Conservation (phyloP, 2,888 invertebrate genomes). For the Leucophenga maculata region DNA sequence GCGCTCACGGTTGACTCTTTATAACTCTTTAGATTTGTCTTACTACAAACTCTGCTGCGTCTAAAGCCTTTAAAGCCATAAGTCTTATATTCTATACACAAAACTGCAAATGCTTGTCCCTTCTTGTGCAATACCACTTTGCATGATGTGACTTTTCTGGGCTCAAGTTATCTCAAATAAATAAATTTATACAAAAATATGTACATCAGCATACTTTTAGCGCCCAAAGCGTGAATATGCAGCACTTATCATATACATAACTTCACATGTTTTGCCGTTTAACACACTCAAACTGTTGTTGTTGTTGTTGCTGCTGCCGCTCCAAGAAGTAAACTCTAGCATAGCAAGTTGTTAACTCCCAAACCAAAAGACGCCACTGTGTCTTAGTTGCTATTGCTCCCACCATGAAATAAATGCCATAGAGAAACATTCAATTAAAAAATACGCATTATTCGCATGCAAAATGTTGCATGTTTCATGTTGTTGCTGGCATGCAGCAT, state of each 20-base stretch:
- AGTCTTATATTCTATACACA: too few species aligned
- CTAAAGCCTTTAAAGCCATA: too few species aligned
- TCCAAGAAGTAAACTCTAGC: background rate
- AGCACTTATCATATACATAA: background rate
- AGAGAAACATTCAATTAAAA: slow-evolving; percentile 18
- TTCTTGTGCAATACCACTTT: too few species aligned
- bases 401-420: background rate
- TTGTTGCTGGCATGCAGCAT: slow-evolving; percentile 2
- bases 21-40: too few species aligned
- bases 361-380: too few species aligned
- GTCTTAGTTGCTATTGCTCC: background rate
- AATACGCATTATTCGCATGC: slow-evolving; percentile 20
- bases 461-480: slow-evolving; percentile 22
- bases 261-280: background rate
- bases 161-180: slow-evolving; percentile 4
- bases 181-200: slow-evolving; percentile 17
- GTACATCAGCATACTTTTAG: background rate
- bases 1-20: too few species aligned
- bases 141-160: too few species aligned
- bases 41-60: too few species aligned
- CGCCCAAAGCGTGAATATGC: slow-evolving; percentile 1
- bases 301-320: too few species aligned
- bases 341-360: background rate
- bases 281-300: background rate
- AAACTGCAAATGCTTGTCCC: too few species aligned